Percentiles rank a stretch among this genome's conserved stretches.
These are phyloP conservation scores for Crypturellus tataupa DNA, from an alignment of 2,797 vertebrate genomes.

Conservation along the genomic window DNA sequence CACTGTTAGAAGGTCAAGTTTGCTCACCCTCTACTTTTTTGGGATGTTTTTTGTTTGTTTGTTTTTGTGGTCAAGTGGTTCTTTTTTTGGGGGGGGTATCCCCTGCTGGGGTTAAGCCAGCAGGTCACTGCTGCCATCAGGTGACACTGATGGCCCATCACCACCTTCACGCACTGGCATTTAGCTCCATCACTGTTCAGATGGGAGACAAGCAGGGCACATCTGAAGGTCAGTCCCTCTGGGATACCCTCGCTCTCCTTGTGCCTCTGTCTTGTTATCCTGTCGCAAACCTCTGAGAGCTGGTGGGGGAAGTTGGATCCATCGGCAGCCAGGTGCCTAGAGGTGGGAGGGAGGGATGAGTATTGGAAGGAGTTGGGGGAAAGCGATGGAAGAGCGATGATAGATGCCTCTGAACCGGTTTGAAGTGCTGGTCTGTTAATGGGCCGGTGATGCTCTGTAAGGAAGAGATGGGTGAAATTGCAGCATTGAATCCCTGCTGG, in stretches of 20 bases:
- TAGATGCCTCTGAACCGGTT: neutral
- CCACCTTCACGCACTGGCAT: neutral
- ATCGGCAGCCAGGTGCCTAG: neutral
- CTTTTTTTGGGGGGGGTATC: too few relatives aligned
- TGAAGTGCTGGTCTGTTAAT: neutral
- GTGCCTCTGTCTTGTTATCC: neutral
- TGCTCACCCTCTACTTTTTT: neutral
- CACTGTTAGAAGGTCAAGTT: neutral
- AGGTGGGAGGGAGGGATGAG: neutral
- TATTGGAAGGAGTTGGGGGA: neutral
- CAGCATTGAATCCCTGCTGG: neutral
- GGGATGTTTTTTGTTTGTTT: neutral
- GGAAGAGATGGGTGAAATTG: neutral
- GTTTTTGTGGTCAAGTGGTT: neutral
- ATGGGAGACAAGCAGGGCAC: neutral
- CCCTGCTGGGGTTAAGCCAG: neutral
- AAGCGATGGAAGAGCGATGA: neutral
- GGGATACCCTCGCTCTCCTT: neutral
- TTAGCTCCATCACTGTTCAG: neutral
- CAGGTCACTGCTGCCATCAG: conserved; percentile 18
- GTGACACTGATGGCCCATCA: conserved; percentile 9
- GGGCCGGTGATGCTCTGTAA: neutral
- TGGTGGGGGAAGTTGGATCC: neutral
- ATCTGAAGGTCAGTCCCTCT: neutral
- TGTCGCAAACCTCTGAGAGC: neutral